Evolutionary conservation across 2,888 invertebrate species (phyloP).

Genomic region (Coenonympha arcania): DNA sequence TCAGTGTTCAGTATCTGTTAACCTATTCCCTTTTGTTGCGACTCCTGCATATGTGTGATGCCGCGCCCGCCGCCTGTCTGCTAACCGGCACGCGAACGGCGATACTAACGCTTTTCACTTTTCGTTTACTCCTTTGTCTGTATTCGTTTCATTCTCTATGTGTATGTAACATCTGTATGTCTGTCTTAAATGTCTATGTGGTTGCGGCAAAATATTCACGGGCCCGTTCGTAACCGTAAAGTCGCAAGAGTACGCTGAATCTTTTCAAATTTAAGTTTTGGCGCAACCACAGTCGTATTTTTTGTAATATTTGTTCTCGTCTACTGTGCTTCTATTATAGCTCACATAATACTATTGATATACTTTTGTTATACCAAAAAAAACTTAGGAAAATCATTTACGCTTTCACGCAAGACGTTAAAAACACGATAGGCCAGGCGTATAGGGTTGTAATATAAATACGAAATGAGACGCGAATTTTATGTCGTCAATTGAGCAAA

Average conservation of each 20-base stretch:
- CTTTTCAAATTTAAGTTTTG: conserved; percentile 52
- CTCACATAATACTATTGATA: conserved; percentile 63
- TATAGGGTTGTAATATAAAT: conserved; percentile 66
- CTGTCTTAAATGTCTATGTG: conserved; percentile 71
- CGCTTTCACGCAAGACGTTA: conserved; percentile 74
- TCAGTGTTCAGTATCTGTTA: conserved; percentile 74
- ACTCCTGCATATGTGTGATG: conserved; percentile 74
- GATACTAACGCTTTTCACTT: conserved; percentile 69
- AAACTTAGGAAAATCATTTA: conserved; percentile 74
- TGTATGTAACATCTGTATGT: conserved; percentile 76
- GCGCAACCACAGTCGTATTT: conserved; percentile 64
- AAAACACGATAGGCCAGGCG: conserved; percentile 64
- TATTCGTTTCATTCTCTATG: conserved; percentile 75
- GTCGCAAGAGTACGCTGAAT: conserved; percentile 35
- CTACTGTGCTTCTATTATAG: conserved; percentile 72
- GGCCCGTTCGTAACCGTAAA: conserved; percentile 37
- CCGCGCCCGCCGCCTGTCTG: conserved; percentile 63
- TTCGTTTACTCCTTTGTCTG: conserved; percentile 72
- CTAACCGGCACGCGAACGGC: conserved; percentile 62
- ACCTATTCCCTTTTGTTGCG: conserved; percentile 73
- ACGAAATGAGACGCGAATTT: conserved; percentile 64
- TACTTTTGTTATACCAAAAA: conserved; percentile 67
- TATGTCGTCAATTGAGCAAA: conserved; percentile 68
- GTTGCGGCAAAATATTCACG: conserved; percentile 57
- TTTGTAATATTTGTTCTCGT: conserved; percentile 73